Percentiles rank a stretch among this genome's conserved stretches.
These are phyloP conservation scores for Pseudorhiza aurosa DNA, from an alignment of 30 jellyfish, hydroid and myxozoan genomes.

Conservation along the genomic window DNA sequence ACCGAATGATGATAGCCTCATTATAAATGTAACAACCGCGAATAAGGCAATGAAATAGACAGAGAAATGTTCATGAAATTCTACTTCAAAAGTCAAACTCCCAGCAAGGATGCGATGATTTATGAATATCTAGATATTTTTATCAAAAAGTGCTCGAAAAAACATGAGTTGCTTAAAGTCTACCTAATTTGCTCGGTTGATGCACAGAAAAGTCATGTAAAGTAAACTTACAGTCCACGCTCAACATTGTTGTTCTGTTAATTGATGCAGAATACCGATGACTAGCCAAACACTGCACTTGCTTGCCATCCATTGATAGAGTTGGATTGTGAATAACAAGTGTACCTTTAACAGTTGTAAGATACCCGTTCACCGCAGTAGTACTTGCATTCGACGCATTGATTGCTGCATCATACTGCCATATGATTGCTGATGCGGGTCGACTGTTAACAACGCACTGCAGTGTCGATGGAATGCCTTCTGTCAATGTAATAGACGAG, in stretches of 20 bases:
- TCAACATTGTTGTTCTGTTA: not conserved
- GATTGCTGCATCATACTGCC: not conserved
- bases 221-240: slow-evolving; percentile 13
- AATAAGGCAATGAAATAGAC: too few species aligned
- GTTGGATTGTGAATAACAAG: not conserved
- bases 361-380: not conserved
- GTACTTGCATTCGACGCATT: slow-evolving; percentile 5
- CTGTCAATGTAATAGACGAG: not conserved
- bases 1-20: too few species aligned
- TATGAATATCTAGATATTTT: too few species aligned
- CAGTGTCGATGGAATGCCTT: not conserved
- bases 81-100: too few species aligned
- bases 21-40: too few species aligned
- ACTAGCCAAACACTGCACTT: not conserved
- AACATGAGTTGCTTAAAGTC: too few species aligned
- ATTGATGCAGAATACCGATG: slow-evolving; percentile 3
- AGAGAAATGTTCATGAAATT: too few species aligned
- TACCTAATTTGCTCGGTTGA: too few species aligned
- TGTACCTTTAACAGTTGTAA: not conserved
- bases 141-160: too few species aligned
- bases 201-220: too few species aligned
- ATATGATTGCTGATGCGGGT: slow-evolving; percentile 9
- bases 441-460: slow-evolving; percentile 4
- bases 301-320: slow-evolving; percentile 4
- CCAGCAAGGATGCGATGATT: too few species aligned